Evolutionary conservation across 1,140 invertebrate species (phyloP).

Genomic region (Marisa cornuarietis): DNA sequence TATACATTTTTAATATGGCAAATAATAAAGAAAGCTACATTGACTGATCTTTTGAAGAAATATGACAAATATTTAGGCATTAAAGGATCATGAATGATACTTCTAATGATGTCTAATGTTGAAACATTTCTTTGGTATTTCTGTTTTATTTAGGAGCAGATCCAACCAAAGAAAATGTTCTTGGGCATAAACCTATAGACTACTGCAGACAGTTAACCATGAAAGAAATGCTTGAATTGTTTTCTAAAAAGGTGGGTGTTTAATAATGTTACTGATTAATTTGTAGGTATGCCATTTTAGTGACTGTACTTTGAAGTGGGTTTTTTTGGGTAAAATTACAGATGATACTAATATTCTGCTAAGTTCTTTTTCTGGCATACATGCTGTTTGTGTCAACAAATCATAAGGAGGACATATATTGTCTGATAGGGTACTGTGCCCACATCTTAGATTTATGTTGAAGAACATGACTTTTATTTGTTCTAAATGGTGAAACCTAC

Average conservation of each 20-base stretch:
- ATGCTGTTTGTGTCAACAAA: too few relatives aligned
- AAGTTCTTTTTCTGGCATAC: too few relatives aligned
- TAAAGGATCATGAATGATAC: too few relatives aligned
- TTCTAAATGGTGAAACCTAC: neutral
- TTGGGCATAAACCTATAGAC: slow-evolving; percentile 80
- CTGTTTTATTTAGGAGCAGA: slow-evolving; percentile 66
- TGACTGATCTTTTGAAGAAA: too few relatives aligned
- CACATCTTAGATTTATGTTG: neutral
- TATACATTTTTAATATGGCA: too few relatives aligned
- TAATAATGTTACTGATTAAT: neutral
- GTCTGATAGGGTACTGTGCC: neutral
- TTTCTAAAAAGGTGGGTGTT: slow-evolving; percentile 60
- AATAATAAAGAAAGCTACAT: too few relatives aligned
- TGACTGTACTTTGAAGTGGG: neutral
- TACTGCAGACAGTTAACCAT: slow-evolving; percentile 72
- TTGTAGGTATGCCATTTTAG: too few relatives aligned
- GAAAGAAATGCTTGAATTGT: slow-evolving; percentile 67
- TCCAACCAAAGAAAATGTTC: slow-evolving; percentile 75
- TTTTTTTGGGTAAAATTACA: neutral
- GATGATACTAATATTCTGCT: too few relatives aligned
- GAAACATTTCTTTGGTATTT: neutral
- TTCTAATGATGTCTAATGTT: too few relatives aligned
- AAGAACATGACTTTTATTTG: neutral
- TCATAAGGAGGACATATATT: too few relatives aligned
- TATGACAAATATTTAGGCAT: too few relatives aligned